Percentiles rank a stretch among this genome's conserved stretches.
Evolutionary conservation across 2,113 vertebrate genomes (phyloP).

Genomic region (Synchiropus splendidus): DNA sequence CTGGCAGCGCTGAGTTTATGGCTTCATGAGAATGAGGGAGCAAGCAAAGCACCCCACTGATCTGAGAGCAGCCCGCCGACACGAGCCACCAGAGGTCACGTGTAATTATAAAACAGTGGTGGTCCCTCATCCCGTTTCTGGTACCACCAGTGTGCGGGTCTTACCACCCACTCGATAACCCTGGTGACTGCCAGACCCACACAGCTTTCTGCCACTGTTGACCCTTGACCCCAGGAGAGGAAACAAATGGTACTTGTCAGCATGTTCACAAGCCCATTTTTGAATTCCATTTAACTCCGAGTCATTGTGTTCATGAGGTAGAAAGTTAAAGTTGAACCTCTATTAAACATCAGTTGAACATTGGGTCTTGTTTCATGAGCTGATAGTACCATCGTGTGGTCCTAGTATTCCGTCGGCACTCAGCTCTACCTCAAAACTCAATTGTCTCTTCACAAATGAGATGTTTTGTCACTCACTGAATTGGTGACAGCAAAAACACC

Average conservation of each 20-base stretch:
- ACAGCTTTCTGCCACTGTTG: conserved; percentile 29
- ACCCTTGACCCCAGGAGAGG: conserved; percentile 40
- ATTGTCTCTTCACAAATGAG: no score
- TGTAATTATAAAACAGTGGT: conserved; percentile 46
- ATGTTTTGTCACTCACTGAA: no score
- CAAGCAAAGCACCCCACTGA: conserved; percentile 11
- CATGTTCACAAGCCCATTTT: conserved; percentile 13
- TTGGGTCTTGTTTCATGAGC: no score
- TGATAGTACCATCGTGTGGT: no score
- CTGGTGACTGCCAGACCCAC: conserved; percentile 36
- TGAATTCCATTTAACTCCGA: not conserved
- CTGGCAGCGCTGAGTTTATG: no score
- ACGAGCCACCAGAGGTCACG: conserved; percentile 41
- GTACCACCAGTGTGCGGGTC: conserved; percentile 21
- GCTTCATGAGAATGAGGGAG: conserved; percentile 24
- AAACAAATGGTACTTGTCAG: conserved; percentile 39
- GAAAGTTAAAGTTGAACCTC: no score
- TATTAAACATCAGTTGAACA: no score
- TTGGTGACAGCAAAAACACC: no score
- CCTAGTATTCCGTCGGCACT: no score
- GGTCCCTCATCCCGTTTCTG: conserved; percentile 31
- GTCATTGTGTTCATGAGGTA: no score
- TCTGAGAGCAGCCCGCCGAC: conserved; percentile 13
- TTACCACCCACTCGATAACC: conserved; percentile 40
- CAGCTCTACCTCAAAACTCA: no score